Percentiles rank a stretch among this genome's conserved stretches.
phyloP scores from a whole-genome alignment of 2,888 invertebrate species.

The Hyles lineata region DNA sequence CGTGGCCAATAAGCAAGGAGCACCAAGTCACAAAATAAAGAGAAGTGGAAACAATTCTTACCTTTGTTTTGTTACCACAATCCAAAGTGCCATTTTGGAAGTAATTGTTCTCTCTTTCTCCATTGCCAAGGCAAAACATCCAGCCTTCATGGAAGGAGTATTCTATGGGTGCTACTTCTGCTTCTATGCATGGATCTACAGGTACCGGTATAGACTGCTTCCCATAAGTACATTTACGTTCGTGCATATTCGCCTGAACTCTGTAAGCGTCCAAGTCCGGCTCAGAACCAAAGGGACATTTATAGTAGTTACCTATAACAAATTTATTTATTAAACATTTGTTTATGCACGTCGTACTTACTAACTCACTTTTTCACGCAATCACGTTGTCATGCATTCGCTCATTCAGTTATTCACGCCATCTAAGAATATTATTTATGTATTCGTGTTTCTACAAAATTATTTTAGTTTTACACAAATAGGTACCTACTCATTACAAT shows the following conservation, averaged over 20 bases:
- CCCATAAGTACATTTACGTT: slow-evolving; percentile 72
- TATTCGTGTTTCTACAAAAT: too few species aligned
- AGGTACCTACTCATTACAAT: background rate
- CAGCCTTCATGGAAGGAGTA: slow-evolving; percentile 79
- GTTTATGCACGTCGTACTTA: background rate
- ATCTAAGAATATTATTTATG: too few species aligned
- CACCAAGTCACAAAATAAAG: too few species aligned
- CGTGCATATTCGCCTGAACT: slow-evolving; percentile 76
- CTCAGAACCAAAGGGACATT: slow-evolving; percentile 73
- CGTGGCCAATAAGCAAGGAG: too few species aligned
- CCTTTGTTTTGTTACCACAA: slow-evolving; percentile 78
- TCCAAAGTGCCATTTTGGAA: slow-evolving; percentile 78
- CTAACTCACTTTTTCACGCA: too few species aligned
- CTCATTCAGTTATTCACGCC: too few species aligned
- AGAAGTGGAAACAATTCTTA: slow-evolving; percentile 35
- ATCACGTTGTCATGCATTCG: too few species aligned
- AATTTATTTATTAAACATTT: background rate
- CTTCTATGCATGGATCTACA: slow-evolving; percentile 77
- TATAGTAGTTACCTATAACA: slow-evolving; percentile 72
- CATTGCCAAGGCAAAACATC: slow-evolving; percentile 80
- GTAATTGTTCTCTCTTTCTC: slow-evolving; percentile 77
- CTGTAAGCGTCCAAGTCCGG: slow-evolving; percentile 75
- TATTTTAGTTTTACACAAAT: background rate
- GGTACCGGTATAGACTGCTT: slow-evolving; percentile 62
- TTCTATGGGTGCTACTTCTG: slow-evolving; percentile 78